Conservation (phyloP, 2,797 vertebrate species). For the Podarcis lilfordi region DNA sequence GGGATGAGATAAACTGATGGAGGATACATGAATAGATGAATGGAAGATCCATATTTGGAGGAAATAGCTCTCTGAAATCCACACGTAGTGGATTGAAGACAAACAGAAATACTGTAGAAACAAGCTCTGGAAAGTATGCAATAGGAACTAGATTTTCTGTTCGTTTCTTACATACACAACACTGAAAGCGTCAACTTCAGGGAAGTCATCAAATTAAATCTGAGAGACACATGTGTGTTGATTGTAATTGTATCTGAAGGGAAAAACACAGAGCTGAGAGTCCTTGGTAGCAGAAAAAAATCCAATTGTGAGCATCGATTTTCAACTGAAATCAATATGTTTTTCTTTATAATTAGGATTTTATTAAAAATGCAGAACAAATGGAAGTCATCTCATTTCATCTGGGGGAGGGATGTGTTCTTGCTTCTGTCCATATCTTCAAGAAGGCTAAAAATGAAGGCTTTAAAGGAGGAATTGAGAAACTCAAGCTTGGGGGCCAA, state of each 20-base stretch:
- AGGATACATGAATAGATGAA: no score
- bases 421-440: slow-evolving; percentile 23
- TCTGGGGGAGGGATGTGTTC: neutral
- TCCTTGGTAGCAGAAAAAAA: slow-evolving; percentile 40
- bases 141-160: neutral
- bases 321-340: slow-evolving; percentile 56
- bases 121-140: neutral
- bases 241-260: slow-evolving; percentile 63
- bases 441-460: slow-evolving; percentile 20
- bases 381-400: neutral
- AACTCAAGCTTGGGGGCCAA: no score
- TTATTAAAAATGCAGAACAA: slow-evolving; percentile 47
- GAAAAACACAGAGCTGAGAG: slow-evolving; percentile 37
- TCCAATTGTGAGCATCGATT: slow-evolving; percentile 51
- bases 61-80: no score
- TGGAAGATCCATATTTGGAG: no score
- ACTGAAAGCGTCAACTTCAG: slow-evolving; percentile 48
- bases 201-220: slow-evolving; percentile 55
- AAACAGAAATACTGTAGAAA: neutral
- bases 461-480: slow-evolving; percentile 5
- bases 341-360: slow-evolving; percentile 42
- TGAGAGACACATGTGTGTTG: slow-evolving; percentile 26
- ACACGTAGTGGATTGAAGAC: neutral
- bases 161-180: neutral
- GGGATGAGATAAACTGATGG: no score